These are phyloP conservation scores for Polymixis flavicincta DNA, from an alignment of 2,888 invertebrate species.

Conservation along the genomic window DNA sequence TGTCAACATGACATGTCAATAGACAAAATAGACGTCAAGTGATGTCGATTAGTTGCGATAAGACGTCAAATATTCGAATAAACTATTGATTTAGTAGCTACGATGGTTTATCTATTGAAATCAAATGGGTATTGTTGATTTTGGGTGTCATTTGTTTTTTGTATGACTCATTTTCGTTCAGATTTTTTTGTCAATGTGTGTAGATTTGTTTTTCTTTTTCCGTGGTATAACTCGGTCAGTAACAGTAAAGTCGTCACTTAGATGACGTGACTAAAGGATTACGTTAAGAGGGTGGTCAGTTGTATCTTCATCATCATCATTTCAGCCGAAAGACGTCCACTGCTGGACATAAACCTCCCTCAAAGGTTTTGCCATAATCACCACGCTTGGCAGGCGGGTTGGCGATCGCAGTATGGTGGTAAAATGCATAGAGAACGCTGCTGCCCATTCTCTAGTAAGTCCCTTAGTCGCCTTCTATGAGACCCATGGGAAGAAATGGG, in stretches of 20 bases:
- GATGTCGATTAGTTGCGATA: constrained; percentile 58
- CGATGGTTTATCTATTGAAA: constrained; percentile 45
- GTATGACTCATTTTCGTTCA: not conserved
- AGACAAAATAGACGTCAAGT: constrained; percentile 61
- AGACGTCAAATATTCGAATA: constrained; percentile 53
- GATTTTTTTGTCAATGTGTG: not conserved
- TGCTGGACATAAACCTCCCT: too few relatives aligned
- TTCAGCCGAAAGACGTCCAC: too few relatives aligned
- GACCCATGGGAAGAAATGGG: too few relatives aligned
- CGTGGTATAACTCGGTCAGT: too few relatives aligned
- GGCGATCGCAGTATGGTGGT: too few relatives aligned
- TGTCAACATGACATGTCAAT: constrained; percentile 59
- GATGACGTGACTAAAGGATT: not conserved
- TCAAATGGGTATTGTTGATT: constrained; percentile 25
- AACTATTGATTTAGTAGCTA: constrained; percentile 60
- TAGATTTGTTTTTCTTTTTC: not conserved
- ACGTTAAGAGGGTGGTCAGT: not conserved
- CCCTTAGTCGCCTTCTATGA: too few relatives aligned
- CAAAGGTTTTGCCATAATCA: too few relatives aligned
- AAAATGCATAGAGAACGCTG: too few relatives aligned
- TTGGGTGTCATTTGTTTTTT: constrained; percentile 18
- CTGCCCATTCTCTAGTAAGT: too few relatives aligned
- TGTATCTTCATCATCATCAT: too few relatives aligned
- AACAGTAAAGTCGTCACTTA: too few relatives aligned
- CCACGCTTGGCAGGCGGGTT: too few relatives aligned